Percentiles rank a stretch among this genome's conserved stretches.
Conservation (phyloP, 2,888 invertebrate genomes). For the Orgyia antiqua region DNA sequence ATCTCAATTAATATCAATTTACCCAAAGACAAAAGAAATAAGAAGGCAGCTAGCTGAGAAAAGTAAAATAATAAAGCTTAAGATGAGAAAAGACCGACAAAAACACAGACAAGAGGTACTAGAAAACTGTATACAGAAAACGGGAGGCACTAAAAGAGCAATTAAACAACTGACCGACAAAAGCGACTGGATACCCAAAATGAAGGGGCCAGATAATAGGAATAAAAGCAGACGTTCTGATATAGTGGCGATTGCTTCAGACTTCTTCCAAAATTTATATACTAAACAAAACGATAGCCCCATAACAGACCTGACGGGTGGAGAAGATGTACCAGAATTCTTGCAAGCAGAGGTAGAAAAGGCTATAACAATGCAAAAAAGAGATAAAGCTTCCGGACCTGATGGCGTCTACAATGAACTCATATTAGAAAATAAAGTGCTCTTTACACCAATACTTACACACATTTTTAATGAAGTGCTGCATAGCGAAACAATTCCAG, state of each 20-base stretch:
- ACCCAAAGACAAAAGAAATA: slow-evolving; percentile 1
- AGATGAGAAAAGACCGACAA: not conserved
- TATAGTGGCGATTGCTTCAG: not conserved
- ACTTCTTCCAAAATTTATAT: not conserved
- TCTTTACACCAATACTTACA: too few species aligned
- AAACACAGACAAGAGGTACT: not conserved
- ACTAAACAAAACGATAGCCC: not conserved
- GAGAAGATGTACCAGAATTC: not conserved
- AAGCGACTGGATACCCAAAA: not conserved
- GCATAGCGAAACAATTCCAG: too few species aligned
- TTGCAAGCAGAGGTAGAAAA: not conserved
- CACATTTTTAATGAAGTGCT: too few species aligned
- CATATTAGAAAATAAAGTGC: too few species aligned
- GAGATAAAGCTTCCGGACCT: not conserved
- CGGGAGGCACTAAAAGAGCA: not conserved
- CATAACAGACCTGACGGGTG: not conserved
- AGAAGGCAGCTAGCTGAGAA: slow-evolving; percentile 1
- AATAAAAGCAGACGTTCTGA: not conserved
- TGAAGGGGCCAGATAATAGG: not conserved
- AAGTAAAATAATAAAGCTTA: not conserved
- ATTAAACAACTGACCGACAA: not conserved
- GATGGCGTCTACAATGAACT: not conserved
- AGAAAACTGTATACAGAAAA: not conserved
- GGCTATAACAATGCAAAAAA: not conserved
- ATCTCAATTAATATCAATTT: not conserved